Conservation (phyloP, 2,113 vertebrate genomes). For the Nothocercus julius region DNA sequence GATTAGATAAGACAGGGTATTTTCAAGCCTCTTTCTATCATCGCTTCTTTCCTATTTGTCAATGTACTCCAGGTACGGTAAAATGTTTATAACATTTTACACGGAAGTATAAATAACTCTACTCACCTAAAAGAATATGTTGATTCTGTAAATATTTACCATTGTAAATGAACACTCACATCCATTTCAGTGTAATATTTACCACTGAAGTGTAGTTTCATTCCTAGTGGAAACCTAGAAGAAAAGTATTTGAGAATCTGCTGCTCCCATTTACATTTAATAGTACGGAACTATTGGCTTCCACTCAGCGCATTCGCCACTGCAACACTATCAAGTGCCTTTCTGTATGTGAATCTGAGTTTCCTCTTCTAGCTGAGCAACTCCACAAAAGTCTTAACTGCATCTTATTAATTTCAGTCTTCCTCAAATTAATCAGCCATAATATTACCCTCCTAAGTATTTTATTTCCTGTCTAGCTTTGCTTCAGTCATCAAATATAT, state of each 20-base stretch:
- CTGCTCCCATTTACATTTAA: neutral
- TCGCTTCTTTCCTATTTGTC: neutral
- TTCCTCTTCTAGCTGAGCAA: neutral
- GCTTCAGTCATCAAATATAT: neutral
- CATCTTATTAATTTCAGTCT: neutral
- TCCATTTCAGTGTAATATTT: neutral
- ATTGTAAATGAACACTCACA: neutral
- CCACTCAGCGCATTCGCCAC: neutral
- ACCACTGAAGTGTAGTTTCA: neutral
- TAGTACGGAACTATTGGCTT: neutral
- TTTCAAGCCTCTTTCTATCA: neutral
- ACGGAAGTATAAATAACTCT: neutral
- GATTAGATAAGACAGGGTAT: neutral
- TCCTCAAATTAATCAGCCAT: neutral
- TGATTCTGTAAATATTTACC: slow-evolving; percentile 3
- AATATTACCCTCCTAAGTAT: neutral
- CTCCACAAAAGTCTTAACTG: neutral
- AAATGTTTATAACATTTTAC: neutral
- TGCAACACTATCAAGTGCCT: neutral
- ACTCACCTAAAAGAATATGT: neutral
- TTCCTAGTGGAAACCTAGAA: neutral
- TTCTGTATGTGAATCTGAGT: neutral
- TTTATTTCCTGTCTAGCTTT: neutral
- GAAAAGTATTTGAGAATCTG: neutral
- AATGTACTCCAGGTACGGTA: neutral